Conservation (phyloP, 2,113 vertebrate genomes). For the Apistogramma diplotaenia region DNA sequence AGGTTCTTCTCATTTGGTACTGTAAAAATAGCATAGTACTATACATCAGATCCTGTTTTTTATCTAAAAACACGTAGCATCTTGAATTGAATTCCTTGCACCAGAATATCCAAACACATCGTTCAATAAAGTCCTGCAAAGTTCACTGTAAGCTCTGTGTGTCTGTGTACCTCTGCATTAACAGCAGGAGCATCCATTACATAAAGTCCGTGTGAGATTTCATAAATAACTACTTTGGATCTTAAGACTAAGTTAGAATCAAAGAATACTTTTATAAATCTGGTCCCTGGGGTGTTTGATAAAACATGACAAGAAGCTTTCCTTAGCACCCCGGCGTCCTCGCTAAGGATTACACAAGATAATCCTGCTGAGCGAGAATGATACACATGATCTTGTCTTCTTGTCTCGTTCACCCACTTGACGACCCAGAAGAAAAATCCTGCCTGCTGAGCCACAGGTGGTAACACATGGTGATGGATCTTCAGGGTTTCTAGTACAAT, state of each 20-base stretch:
- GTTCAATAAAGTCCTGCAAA: neutral
- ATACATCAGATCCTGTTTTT: neutral
- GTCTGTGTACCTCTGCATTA: neutral
- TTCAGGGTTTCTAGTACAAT: neutral
- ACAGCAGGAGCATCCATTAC: neutral
- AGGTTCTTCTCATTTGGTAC: neutral
- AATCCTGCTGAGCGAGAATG: neutral
- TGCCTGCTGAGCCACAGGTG: conserved; percentile 1
- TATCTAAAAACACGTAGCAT: neutral
- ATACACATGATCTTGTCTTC: neutral
- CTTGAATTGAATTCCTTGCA: neutral
- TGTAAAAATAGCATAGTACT: neutral
- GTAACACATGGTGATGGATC: neutral
- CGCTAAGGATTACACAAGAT: neutral
- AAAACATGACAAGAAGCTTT: neutral
- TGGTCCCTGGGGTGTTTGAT: neutral
- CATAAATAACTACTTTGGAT: neutral
- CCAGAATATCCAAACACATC: neutral
- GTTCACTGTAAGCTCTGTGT: neutral
- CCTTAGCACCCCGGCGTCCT: neutral
- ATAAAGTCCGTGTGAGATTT: neutral
- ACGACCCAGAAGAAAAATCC: neutral
- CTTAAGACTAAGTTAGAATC: no score
- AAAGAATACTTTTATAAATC: neutral
- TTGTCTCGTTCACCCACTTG: neutral